A percentile compares a stretch with the other conserved stretches of the same genome.
These are phyloP conservation scores for Podilymbus podiceps DNA, from an alignment of 2,113 vertebrate species.

Conservation along the genomic window DNA sequence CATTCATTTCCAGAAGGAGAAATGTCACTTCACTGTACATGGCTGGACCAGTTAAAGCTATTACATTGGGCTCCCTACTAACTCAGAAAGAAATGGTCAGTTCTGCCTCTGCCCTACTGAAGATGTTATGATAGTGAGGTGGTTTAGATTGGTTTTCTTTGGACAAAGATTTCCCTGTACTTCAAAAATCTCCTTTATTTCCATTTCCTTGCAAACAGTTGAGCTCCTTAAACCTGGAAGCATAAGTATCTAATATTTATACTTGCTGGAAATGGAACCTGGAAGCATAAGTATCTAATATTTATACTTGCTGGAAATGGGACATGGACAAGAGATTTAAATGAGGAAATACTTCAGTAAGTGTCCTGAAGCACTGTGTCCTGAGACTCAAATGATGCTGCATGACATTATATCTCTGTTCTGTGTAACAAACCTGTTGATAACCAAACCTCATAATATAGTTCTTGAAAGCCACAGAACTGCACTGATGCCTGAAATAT, in stretches of 20 bases:
- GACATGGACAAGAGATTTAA: not conserved
- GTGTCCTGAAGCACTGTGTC: rapidly evolving
- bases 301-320: not conserved
- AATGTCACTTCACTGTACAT: not conserved
- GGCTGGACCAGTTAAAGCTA: not conserved
- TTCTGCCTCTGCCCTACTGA: not conserved
- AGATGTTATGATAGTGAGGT: not conserved
- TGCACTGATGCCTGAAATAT: not conserved
- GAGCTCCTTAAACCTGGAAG: not conserved
- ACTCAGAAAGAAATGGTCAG: not conserved
- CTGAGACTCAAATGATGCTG: not conserved
- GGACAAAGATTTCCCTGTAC: not conserved
- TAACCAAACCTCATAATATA: not conserved
- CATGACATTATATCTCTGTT: not conserved
- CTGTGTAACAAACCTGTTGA: not conserved
- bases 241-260: not conserved
- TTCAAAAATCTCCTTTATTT: not conserved
- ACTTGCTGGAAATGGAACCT: not conserved
- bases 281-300: not conserved
- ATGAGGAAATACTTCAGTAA: not conserved
- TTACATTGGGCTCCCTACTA: not conserved
- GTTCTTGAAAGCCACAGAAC: not conserved
- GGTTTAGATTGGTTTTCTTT: not conserved
- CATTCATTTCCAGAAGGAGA: not conserved
- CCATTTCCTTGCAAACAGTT: not conserved